Evolutionary conservation across 2,113 vertebrate genomes (phyloP).

Genomic region (Brachyhypopomus occidentalis): DNA sequence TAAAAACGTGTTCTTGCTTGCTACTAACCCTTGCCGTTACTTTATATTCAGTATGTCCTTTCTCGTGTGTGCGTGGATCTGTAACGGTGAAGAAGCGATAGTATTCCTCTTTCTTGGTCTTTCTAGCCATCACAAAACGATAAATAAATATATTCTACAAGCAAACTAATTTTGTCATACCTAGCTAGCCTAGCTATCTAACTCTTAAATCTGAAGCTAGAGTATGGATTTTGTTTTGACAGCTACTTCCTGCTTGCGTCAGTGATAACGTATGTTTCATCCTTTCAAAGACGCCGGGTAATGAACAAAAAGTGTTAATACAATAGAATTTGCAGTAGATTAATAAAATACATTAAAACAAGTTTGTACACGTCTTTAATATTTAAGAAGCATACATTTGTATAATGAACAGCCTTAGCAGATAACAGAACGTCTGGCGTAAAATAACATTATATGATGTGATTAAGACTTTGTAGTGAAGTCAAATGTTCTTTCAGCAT

Average conservation of each 20-base stretch:
- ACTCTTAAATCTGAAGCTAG: not conserved
- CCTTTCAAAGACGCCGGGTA: not conserved
- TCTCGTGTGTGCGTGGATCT: slow-evolving; percentile 83
- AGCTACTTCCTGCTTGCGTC: slow-evolving; percentile 64
- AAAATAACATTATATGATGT: not conserved
- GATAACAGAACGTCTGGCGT: no score
- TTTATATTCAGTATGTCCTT: slow-evolving; percentile 90
- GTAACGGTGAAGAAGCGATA: slow-evolving; percentile 82
- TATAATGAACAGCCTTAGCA: no score
- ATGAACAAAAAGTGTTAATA: not conserved
- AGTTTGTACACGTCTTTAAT: no score
- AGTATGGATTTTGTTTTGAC: slow-evolving; percentile 47
- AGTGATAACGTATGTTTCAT: not conserved
- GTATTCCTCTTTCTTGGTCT: slow-evolving; percentile 83
- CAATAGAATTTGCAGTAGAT: not conserved
- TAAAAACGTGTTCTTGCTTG: not conserved
- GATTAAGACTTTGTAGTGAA: not conserved
- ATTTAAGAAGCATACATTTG: no score
- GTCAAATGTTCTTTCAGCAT: no score
- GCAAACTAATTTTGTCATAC: not conserved
- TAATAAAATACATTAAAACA: no score
- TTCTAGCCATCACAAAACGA: slow-evolving; percentile 77
- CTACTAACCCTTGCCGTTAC: slow-evolving; percentile 83
- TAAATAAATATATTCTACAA: not conserved
- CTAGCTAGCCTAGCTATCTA: not conserved